phyloP scores from a whole-genome alignment of 53 echinoderm and acorn worm species.

The Temnopleurus reevesii region DNA sequence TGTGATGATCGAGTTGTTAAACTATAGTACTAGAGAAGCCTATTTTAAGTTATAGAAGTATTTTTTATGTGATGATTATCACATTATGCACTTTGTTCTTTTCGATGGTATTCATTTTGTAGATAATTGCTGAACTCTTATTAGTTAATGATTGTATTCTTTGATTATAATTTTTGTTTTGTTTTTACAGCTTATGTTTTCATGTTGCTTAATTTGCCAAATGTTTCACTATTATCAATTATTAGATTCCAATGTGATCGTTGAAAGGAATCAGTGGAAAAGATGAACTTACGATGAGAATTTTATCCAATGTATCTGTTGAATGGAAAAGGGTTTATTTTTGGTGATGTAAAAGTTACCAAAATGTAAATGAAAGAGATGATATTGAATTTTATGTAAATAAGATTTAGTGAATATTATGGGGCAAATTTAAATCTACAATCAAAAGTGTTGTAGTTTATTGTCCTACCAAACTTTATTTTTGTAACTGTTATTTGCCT shows the following conservation, averaged over 20 bases:
- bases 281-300: not conserved
- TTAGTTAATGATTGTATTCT: conserved; percentile 2
- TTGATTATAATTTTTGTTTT: not conserved
- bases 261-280: not conserved
- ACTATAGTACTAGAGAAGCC: conserved; percentile 18
- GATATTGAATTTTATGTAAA: conserved; percentile 51
- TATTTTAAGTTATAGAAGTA: not conserved
- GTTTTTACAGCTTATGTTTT: conserved; percentile 3
- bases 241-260: not conserved
- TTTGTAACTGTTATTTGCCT: conserved; percentile 21
- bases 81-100: not conserved
- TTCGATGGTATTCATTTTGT: conserved; percentile 57
- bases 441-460: not conserved
- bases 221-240: not conserved
- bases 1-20: not conserved
- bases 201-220: conserved; percentile 47
- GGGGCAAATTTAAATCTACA: not conserved
- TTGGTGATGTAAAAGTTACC: conserved; percentile 28
- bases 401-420: conserved; percentile 37
- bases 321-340: conserved; percentile 42
- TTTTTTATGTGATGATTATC: conserved; percentile 22
- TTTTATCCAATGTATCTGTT: not conserved
- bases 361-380: conserved; percentile 50
- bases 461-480: not conserved
- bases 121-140: conserved; percentile 27